phyloP scores from a whole-genome alignment of 2,888 invertebrate species.

The Andrena haemorrhoa region DNA sequence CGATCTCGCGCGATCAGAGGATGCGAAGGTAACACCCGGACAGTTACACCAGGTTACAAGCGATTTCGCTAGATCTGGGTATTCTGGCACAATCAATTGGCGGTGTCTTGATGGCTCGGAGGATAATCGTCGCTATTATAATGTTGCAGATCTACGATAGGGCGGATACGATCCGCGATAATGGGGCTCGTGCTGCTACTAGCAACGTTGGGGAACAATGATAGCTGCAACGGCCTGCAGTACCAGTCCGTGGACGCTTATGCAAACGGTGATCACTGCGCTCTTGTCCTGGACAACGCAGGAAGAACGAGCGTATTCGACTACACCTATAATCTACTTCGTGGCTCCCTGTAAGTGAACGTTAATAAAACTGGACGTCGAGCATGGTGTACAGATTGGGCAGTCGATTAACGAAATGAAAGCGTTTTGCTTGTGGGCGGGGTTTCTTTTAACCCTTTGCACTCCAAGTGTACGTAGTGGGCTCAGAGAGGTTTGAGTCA shows the following conservation, averaged over 20 bases:
- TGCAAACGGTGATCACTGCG: slow-evolving; percentile 88
- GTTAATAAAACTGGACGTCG: slow-evolving; percentile 17
- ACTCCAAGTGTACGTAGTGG: too few relatives aligned
- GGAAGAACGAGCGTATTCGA: slow-evolving; percentile 93
- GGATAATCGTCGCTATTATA: slow-evolving; percentile 44
- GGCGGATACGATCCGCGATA: slow-evolving; percentile 70
- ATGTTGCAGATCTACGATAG: slow-evolving; percentile 75
- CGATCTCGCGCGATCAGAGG: background rate
- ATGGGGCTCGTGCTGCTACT: slow-evolving; percentile 66
- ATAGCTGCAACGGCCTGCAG: slow-evolving; percentile 73
- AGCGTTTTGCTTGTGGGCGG: slow-evolving; percentile 10
- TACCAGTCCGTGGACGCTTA: slow-evolving; percentile 79
- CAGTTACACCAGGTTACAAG: background rate
- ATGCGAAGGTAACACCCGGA: background rate
- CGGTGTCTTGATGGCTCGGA: slow-evolving; percentile 9
- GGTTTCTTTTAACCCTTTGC: slow-evolving; percentile 3
- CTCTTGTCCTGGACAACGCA: slow-evolving; percentile 91
- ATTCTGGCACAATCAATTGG: slow-evolving; percentile 12
- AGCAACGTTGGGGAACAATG: slow-evolving; percentile 39
- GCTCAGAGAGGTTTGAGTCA: too few relatives aligned
- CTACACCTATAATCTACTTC: slow-evolving; percentile 93
- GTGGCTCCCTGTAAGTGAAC: slow-evolving; percentile 91
- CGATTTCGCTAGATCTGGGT: slow-evolving; percentile 5
- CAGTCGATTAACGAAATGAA: background rate
- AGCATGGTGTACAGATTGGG: background rate